Evolutionary conservation across 2,888 invertebrate species (phyloP).

Genomic region (Trisateles emortualis): DNA sequence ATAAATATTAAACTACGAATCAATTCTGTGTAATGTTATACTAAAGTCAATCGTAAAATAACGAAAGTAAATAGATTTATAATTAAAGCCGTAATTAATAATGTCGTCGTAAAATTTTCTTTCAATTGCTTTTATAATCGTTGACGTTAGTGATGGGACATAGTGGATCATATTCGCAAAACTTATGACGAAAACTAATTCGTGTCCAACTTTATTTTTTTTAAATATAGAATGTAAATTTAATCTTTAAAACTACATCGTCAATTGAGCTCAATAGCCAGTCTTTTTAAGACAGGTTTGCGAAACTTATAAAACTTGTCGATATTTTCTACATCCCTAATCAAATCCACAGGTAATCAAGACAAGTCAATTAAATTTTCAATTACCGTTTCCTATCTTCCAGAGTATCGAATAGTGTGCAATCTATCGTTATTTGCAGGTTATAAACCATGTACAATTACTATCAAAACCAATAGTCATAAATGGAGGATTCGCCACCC

Average conservation of each 20-base stretch:
- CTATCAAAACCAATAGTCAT: constrained; percentile 73
- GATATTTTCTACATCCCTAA: constrained; percentile 27
- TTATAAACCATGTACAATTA: constrained; percentile 51
- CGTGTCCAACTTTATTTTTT: not conserved
- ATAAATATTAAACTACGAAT: not conserved
- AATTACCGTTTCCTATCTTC: constrained; percentile 51
- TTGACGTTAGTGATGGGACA: constrained; percentile 2
- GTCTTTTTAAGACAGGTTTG: not conserved
- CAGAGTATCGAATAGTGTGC: constrained; percentile 38
- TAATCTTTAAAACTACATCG: not conserved
- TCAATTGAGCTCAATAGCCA: not conserved
- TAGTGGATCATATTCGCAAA: not conserved
- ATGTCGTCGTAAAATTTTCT: constrained; percentile 23
- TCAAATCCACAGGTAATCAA: constrained; percentile 34
- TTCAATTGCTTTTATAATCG: constrained; percentile 15
- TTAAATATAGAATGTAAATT: not conserved
- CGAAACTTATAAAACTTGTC: constrained; percentile 1
- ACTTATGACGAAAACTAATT: not conserved
- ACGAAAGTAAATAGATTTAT: constrained; percentile 23
- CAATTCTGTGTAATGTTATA: constrained; percentile 7
- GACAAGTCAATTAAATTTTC: constrained; percentile 50
- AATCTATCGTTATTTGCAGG: constrained; percentile 50
- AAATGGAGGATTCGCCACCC: constrained; percentile 74
- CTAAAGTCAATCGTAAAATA: constrained; percentile 19
- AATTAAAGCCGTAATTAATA: constrained; percentile 35